A percentile compares a stretch with the other conserved stretches of the same genome.
Conservation (phyloP, 2,888 invertebrate species). For the Dicyrtoma fusca region DNA sequence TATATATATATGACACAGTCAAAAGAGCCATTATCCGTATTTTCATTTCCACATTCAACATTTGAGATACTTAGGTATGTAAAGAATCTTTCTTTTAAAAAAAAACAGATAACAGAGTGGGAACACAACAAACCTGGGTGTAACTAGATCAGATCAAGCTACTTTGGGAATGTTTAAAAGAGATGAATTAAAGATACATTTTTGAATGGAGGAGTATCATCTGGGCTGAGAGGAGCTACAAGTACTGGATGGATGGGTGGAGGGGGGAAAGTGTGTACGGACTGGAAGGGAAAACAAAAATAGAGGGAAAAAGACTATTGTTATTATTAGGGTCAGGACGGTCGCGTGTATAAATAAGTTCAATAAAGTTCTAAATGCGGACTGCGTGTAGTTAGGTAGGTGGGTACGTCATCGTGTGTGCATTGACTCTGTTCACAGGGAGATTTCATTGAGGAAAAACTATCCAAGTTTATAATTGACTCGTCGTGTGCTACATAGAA, state of each 20-base stretch:
- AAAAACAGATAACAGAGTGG: not conserved
- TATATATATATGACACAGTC: too few relatives aligned
- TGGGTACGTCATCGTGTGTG: too few relatives aligned
- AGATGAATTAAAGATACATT: not conserved
- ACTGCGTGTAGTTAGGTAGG: not conserved
- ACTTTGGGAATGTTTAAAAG: not conserved
- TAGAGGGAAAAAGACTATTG: constrained; percentile 10
- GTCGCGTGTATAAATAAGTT: constrained; percentile 18
- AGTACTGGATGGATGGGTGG: not conserved
- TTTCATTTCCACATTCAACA: too few relatives aligned
- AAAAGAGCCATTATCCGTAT: too few relatives aligned
- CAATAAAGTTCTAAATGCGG: constrained; percentile 23
- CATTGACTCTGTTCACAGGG: constrained; percentile 3
- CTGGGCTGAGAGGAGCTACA: not conserved
- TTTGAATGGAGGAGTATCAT: not conserved
- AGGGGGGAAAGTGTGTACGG: not conserved
- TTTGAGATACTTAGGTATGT: too few relatives aligned
- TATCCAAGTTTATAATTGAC: constrained; percentile 27
- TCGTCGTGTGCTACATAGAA: constrained; percentile 23
- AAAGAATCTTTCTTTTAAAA: too few relatives aligned
- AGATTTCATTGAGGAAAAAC: constrained; percentile 21
- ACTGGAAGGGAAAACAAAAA: not conserved
- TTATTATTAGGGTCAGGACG: constrained; percentile 23
- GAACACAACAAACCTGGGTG: not conserved
- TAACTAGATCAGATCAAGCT: not conserved